These are phyloP conservation scores for Apis cerana DNA, from an alignment of 1,140 invertebrate genomes.

Conservation along the genomic window DNA sequence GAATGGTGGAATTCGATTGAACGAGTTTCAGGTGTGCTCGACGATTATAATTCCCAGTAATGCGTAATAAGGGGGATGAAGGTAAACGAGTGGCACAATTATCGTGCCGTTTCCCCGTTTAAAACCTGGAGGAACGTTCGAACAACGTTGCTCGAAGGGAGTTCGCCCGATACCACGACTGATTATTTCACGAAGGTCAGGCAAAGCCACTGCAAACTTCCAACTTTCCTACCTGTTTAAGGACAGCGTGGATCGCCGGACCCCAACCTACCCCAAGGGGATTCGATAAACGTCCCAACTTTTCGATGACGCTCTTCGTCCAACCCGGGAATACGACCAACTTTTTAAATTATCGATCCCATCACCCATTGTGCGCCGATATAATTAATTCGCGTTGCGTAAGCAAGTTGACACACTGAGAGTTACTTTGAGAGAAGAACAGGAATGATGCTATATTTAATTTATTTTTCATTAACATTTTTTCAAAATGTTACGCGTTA, in stretches of 20 bases:
- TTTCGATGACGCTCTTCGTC: conserved; percentile 16
- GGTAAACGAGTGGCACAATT: neutral
- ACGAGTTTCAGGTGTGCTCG: neutral
- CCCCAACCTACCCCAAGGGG: conserved; percentile 28
- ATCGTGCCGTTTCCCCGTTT: neutral
- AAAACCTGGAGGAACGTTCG: neutral
- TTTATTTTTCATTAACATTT: neutral
- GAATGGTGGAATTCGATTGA: neutral
- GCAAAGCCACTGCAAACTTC: neutral
- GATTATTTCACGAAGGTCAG: conserved; percentile 38
- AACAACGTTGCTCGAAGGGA: neutral
- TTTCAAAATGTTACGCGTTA: too few relatives aligned
- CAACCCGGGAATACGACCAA: neutral
- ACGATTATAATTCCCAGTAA: neutral
- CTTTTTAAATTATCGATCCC: conserved; percentile 22
- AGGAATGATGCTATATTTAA: neutral
- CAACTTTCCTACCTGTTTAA: conserved; percentile 29
- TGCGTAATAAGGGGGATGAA: neutral
- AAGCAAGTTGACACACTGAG: neutral
- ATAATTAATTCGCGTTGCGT: conserved; percentile 17
- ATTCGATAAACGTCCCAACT: conserved; percentile 55
- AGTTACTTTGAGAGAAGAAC: neutral
- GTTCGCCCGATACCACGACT: neutral
- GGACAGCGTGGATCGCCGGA: conserved; percentile 9
- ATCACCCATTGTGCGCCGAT: neutral